A percentile compares a stretch with the other conserved stretches of the same genome.
phyloP scores from a whole-genome alignment of 2,888 invertebrate genomes.

The Aspidiotus destructor region DNA sequence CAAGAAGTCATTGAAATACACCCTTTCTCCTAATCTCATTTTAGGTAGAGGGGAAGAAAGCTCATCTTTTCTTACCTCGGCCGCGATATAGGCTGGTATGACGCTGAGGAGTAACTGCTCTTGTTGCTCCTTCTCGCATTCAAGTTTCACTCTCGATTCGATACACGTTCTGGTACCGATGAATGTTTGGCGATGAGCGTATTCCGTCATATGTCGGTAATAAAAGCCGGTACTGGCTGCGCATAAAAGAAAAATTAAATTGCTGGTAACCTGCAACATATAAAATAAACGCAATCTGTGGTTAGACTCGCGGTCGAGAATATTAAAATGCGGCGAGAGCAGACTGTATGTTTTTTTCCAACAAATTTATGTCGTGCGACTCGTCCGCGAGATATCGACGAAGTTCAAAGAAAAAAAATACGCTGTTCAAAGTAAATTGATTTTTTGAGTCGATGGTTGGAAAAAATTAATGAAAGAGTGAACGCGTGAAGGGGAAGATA shows the following conservation, averaged over 20 bases:
- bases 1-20: too few relatives aligned
- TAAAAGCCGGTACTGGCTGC: conserved; percentile 76
- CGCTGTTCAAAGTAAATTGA: too few relatives aligned
- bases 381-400: too few relatives aligned
- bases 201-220: conserved; percentile 78
- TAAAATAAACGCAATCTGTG: background rate
- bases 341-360: too few relatives aligned
- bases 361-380: too few relatives aligned
- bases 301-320: background rate
- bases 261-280: conserved; percentile 57
- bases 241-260: conserved; percentile 63
- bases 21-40: too few relatives aligned
- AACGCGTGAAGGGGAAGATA: too few relatives aligned
- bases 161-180: conserved; percentile 82
- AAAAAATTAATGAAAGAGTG: too few relatives aligned
- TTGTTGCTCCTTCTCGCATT: conserved; percentile 87
- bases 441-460: too few relatives aligned
- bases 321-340: background rate
- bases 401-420: too few relatives aligned
- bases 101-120: conserved; percentile 84
- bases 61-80: conserved; percentile 57
- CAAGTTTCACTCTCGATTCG: conserved; percentile 81
- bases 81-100: conserved; percentile 89
- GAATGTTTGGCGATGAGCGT: conserved; percentile 77
- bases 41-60: too few relatives aligned